phyloP scores from a whole-genome alignment of 1,140 invertebrate species.

The Hirudo medicinalis region DNA sequence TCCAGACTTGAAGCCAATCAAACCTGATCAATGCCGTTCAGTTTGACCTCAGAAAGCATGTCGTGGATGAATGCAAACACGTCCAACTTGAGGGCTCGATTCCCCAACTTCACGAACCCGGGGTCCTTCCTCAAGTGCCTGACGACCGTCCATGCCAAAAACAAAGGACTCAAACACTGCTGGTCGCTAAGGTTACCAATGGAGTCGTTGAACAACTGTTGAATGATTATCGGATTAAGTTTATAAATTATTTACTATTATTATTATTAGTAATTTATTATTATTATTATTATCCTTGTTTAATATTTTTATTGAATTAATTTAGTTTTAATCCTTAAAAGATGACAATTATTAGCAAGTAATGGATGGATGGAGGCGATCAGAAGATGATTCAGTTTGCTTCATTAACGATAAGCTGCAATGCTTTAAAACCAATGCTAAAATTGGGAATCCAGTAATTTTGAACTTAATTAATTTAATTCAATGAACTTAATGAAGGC shows the following conservation, averaged over 20 bases:
- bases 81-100: background rate
- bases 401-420: no score
- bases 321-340: no score
- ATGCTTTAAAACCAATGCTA: no score
- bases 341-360: no score
- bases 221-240: background rate
- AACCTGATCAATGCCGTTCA: background rate
- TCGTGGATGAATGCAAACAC: background rate
- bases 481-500: no score
- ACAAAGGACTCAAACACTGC: background rate
- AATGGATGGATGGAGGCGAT: no score
- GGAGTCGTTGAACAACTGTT: background rate
- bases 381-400: no score
- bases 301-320: no score
- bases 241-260: background rate
- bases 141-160: background rate
- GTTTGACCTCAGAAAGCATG: background rate
- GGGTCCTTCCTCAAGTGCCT: background rate
- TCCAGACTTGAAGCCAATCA: background rate
- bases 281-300: no score
- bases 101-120: background rate
- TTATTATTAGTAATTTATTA: no score
- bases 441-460: no score
- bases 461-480: background rate
- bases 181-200: background rate